Conservation (phyloP, 2,797 vertebrate genomes). For the Coracias cyanogaster region DNA sequence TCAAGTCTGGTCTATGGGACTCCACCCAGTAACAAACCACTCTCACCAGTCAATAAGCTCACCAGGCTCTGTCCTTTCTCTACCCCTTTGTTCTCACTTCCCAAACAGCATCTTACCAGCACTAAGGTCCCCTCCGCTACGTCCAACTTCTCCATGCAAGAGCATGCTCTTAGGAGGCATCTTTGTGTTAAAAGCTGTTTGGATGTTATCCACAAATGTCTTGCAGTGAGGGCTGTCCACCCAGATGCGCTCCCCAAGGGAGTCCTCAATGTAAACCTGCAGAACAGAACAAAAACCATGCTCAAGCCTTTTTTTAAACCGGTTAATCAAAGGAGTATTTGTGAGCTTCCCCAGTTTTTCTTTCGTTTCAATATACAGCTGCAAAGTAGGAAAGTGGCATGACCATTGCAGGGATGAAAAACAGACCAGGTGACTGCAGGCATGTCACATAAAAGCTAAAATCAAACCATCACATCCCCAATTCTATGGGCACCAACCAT, state of each 20-base stretch:
- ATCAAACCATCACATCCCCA: not conserved
- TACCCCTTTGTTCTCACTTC: accelerated
- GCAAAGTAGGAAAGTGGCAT: not conserved
- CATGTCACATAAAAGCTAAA: not conserved
- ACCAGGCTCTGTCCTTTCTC: not conserved
- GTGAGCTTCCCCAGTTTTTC: not conserved
- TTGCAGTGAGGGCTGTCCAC: constrained; percentile 98
- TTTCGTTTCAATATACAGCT: not conserved
- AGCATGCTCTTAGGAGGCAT: constrained; percentile 97
- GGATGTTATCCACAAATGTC: constrained; percentile 96
- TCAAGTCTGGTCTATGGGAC: not conserved
- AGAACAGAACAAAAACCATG: not conserved
- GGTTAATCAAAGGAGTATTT: not conserved
- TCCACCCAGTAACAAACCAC: not conserved
- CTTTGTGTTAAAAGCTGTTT: constrained; percentile 96
- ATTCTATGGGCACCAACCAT: not conserved
- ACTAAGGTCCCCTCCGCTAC: constrained; percentile 91
- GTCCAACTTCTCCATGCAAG: constrained; percentile 89
- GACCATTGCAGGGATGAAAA: not conserved
- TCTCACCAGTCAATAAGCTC: not conserved
- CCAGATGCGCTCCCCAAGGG: constrained; percentile 96
- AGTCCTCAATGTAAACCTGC: constrained; percentile 98
- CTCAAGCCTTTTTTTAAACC: too few species aligned
- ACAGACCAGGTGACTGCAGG: not conserved
- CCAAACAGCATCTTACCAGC: constrained; percentile 82